These are phyloP conservation scores for Lepidostoma basale DNA, from an alignment of 1,140 invertebrate species.

Conservation along the genomic window DNA sequence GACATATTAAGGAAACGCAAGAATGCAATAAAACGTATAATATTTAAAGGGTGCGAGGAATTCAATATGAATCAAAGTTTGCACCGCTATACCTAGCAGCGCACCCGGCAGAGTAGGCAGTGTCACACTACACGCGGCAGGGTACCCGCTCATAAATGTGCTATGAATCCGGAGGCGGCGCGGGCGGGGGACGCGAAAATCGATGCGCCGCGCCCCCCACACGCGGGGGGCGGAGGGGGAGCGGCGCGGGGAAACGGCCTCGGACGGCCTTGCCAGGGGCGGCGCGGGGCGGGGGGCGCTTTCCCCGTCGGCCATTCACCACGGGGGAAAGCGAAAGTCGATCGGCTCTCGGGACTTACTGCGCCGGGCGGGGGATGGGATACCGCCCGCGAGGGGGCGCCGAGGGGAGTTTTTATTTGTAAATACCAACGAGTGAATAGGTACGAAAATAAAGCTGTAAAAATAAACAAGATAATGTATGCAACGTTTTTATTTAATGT, in stretches of 20 bases:
- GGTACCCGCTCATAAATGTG: too few species aligned
- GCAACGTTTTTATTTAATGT: too few species aligned
- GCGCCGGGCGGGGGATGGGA: background rate
- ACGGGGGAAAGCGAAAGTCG: slow-evolving; percentile 42
- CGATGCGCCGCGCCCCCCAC: slow-evolving; percentile 6
- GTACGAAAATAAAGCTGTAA: too few species aligned
- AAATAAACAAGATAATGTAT: too few species aligned
- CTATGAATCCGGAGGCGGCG: background rate
- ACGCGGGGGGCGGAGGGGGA: background rate
- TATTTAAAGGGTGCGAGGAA: too few species aligned
- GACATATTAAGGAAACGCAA: too few species aligned
- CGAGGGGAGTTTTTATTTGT: slow-evolving; percentile 6
- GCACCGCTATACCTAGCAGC: too few species aligned
- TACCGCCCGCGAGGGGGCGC: background rate
- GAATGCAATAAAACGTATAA: too few species aligned
- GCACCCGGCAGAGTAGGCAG: background rate
- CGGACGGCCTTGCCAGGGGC: background rate
- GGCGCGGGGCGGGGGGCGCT: background rate
- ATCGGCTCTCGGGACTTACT: background rate
- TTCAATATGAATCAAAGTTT: too few species aligned
- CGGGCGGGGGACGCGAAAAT: slow-evolving; percentile 1
- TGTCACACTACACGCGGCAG: background rate
- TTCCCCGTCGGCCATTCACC: slow-evolving; percentile 38
- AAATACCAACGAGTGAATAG: background rate
- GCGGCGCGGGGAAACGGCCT: background rate